These are phyloP conservation scores for Iguana delicatissima DNA, from an alignment of 2,797 vertebrate genomes.

Conservation along the genomic window DNA sequence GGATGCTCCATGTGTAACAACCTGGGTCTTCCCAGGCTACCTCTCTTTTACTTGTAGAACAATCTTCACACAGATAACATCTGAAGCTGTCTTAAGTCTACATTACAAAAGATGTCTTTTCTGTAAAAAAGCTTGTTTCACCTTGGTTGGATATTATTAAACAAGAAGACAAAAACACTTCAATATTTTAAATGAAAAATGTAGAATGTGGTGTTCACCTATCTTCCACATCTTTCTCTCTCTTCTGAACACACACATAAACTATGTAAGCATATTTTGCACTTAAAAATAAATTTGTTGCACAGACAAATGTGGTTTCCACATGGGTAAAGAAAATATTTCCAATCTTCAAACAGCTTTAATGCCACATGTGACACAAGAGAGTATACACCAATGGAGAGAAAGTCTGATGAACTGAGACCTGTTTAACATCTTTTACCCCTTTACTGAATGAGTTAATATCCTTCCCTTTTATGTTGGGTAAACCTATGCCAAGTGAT, in stretches of 20 bases:
- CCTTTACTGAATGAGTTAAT: constrained; percentile 23
- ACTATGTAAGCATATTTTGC: neutral
- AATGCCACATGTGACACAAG: constrained; percentile 20
- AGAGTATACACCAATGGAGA: neutral
- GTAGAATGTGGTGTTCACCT: constrained; percentile 16
- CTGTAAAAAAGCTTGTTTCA: neutral
- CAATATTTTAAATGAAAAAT: neutral
- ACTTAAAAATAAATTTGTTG: constrained; percentile 19
- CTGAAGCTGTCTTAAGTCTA: neutral
- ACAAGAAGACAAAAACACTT: neutral
- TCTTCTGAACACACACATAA: constrained; percentile 35
- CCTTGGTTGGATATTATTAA: neutral
- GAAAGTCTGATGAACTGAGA: neutral
- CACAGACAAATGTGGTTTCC: constrained; percentile 37
- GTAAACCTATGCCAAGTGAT: constrained; percentile 34
- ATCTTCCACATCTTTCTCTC: constrained; percentile 23
- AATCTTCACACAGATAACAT: neutral
- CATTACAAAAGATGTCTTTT: neutral
- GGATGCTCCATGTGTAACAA: no score
- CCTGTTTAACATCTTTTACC: constrained; percentile 33
- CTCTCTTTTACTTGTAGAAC: neutral
- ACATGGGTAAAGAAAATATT: constrained; percentile 42
- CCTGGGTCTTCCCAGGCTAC: no score
- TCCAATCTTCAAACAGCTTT: constrained; percentile 6
- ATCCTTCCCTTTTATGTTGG: constrained; percentile 41